Base-by-base conservation (phyloP, 2,888 invertebrate species). In the Willowsia nigromaculata region DNA sequence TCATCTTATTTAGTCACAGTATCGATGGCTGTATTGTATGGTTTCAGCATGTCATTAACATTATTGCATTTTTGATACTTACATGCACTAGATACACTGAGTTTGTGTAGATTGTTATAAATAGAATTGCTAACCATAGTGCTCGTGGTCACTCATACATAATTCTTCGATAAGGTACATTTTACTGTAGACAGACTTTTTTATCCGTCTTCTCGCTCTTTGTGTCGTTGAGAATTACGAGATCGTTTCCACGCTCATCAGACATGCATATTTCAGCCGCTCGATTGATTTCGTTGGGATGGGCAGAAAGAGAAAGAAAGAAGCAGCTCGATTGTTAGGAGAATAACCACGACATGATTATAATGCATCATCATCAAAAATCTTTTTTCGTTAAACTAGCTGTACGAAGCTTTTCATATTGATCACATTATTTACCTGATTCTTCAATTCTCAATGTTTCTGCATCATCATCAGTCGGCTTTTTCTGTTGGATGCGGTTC, bases 181-280 rank as follows among this genome's bases (percentile, higher is more conserved):
- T 80, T 85, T n/a, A 33, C 18, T 25, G 27, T n/a, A n/a, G n/a
- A n/a, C n/a, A n/a, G 18, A 43, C 30, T 65, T 50, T 76, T 62
- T 85, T 25, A 40, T 62, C 25, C 27, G 27, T 37, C 47, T 85
- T 71, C 80, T 30, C 68, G 68, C 56, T 50, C 65, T 65, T 81
- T 59, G 62, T 56, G 74, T 85, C 40, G 22, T 59, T 9, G 15
- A 40, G 6, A 84, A 84, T 65, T 74, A 59, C 47, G 50, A 82
- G 74, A 86, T 88, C 43, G 82, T 88, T 88, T 86, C 89, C 82
- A 85, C 89, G 82, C 85, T 89, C 56, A 90, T 90, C 90, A 86
- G 89, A 50, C 86, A 89, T 89, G 90, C 90, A 89, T 89, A 90
- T 87, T 90, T 90, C 89, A 82, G n/a, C 53, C 27, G 30, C 33